A percentile compares a stretch with the other conserved stretches of the same genome.
Conservation (phyloP, 1,140 invertebrate genomes). For the Ooceraea biroi region DNA sequence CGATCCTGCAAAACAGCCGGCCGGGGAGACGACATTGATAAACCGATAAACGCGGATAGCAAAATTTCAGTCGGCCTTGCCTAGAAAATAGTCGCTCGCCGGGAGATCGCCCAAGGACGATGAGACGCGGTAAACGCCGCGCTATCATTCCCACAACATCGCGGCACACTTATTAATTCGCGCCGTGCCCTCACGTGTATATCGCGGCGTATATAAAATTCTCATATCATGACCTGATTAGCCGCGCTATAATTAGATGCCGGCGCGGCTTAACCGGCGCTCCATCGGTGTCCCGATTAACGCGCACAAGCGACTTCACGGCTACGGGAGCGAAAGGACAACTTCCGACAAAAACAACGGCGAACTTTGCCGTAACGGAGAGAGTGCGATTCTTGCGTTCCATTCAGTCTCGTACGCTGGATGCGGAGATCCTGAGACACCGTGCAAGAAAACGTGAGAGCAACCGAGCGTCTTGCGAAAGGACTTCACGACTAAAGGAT, state of each 20-base stretch:
- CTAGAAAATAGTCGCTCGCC: conserved; percentile 63
- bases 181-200: conserved; percentile 14
- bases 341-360: neutral
- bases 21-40: conserved; percentile 56
- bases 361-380: neutral
- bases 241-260: conserved; percentile 50
- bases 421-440: too few species aligned
- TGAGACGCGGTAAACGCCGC: neutral
- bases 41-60: conserved; percentile 50
- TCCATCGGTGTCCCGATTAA: conserved; percentile 44
- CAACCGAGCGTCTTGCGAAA: too few species aligned
- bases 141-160: conserved; percentile 35
- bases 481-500: too few species aligned
- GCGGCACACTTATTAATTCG: conserved; percentile 26
- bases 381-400: too few species aligned
- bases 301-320: neutral
- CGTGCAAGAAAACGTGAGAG: too few species aligned
- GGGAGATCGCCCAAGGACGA: conserved; percentile 45
- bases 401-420: too few species aligned
- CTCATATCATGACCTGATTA: conserved; percentile 46
- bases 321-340: neutral
- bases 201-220: conserved; percentile 56
- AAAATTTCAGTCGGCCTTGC: conserved; percentile 53
- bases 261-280: conserved; percentile 29
- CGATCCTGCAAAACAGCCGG: neutral